Percentiles rank a stretch among this genome's conserved stretches.
phyloP scores from a whole-genome alignment of 2,888 invertebrate genomes.

The Apamea crenata region DNA sequence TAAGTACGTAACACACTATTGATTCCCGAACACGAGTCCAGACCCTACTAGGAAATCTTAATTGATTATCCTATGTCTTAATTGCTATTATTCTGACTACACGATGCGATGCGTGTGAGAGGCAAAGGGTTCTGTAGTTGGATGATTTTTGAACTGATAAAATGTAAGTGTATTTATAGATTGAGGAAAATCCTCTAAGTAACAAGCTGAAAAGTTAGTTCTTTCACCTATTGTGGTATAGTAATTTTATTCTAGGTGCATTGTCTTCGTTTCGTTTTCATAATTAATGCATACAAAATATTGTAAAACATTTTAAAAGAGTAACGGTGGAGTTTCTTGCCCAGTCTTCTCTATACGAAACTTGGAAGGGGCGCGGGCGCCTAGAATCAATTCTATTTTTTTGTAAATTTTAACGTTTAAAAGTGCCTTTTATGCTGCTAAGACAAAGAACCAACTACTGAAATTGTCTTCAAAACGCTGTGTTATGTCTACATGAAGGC shows the following conservation, averaged over 20 bases:
- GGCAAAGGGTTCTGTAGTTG: neutral
- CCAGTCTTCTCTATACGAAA: no score
- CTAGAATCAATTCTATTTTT: no score
- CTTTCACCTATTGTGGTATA: neutral
- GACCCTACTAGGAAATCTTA: conserved; percentile 26
- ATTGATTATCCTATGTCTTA: conserved; percentile 42
- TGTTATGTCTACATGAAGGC: neutral
- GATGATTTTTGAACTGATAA: neutral
- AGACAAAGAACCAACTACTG: neutral
- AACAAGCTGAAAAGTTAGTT: neutral
- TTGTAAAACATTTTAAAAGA: no score
- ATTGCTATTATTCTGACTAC: conserved; percentile 10
- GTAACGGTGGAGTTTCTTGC: no score
- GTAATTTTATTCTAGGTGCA: no score
- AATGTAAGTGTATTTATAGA: neutral
- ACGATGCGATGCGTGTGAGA: neutral
- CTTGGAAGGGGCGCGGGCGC: no score
- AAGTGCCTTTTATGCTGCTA: neutral
- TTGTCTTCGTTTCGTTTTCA: no score
- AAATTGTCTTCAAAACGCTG: neutral
- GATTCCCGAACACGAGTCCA: conserved; percentile 41
- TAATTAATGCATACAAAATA: no score
- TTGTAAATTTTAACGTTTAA: no score
- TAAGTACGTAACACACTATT: conserved; percentile 14
- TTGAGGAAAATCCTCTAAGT: neutral